A percentile compares a stretch with the other conserved stretches of the same genome.
These are phyloP conservation scores for Philereme vetulata DNA, from an alignment of 2,888 invertebrate species.

Conservation along the genomic window DNA sequence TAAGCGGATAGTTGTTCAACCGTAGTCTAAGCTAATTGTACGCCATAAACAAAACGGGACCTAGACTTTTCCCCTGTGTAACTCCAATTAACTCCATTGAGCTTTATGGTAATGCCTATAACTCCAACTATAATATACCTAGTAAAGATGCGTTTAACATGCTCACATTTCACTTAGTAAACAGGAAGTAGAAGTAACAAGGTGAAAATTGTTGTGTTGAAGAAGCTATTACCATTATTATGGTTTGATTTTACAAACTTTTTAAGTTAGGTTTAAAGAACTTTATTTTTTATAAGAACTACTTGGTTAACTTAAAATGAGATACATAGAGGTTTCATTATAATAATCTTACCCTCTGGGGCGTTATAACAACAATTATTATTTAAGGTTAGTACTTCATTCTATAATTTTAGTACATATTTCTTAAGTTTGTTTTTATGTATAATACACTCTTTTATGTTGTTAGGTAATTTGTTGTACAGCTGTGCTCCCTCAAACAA, in stretches of 20 bases:
- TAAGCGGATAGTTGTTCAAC: slow-evolving; percentile 22
- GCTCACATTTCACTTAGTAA: background rate
- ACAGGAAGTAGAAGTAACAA: background rate
- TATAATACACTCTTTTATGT: too few relatives aligned
- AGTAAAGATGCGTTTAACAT: background rate
- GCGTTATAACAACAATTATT: too few relatives aligned
- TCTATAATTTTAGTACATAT: too few relatives aligned
- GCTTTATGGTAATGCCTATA: slow-evolving; percentile 28
- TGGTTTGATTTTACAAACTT: background rate
- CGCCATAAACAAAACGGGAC: slow-evolving; percentile 31
- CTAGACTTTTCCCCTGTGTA: slow-evolving; percentile 18
- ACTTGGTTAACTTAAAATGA: too few relatives aligned
- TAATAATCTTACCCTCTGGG: too few relatives aligned
- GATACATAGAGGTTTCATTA: too few relatives aligned
- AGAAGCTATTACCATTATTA: slow-evolving; percentile 1
- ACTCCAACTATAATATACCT: slow-evolving; percentile 8
- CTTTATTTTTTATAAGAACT: too few relatives aligned
- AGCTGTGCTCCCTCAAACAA: too few relatives aligned
- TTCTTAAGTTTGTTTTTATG: too few relatives aligned
- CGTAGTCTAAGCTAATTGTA: slow-evolving; percentile 22
- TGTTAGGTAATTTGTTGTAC: too few relatives aligned
- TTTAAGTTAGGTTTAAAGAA: too few relatives aligned
- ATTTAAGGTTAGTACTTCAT: too few relatives aligned
- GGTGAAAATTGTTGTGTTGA: background rate
- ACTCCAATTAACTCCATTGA: slow-evolving; percentile 24